These are phyloP conservation scores for Fistularia commersonii DNA, from an alignment of 2,797 vertebrate genomes.

Conservation along the genomic window DNA sequence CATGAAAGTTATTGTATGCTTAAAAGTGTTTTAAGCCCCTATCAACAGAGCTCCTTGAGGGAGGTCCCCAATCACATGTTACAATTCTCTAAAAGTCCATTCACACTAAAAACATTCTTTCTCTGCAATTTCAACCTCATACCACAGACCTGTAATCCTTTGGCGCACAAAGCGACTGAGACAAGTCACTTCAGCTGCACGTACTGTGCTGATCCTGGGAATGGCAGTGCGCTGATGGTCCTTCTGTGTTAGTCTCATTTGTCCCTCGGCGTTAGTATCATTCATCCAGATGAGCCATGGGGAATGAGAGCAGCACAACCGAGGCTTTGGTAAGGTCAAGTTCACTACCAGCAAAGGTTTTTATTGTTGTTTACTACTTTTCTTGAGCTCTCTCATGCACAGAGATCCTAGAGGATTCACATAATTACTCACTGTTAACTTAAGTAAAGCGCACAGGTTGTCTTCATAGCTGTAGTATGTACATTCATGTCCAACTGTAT, in stretches of 20 bases:
- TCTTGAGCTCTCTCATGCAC: conserved; percentile 6
- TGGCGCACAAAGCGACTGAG: conserved; percentile 20
- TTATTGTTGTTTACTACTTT: conserved; percentile 11
- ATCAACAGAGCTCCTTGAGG: conserved; percentile 12
- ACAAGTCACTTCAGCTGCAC: conserved; percentile 10
- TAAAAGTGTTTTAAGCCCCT: conserved; percentile 14
- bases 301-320: conserved; percentile 77
- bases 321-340: conserved; percentile 71
- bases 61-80: conserved; percentile 30
- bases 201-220: conserved; percentile 9
- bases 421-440: conserved; percentile 27
- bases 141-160: conserved; percentile 59
- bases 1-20: background rate
- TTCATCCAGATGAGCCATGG: conserved; percentile 68
- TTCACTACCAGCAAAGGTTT: conserved; percentile 9
- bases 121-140: conserved; percentile 30
- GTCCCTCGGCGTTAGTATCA: background rate
- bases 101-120: conserved; percentile 18
- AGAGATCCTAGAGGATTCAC: conserved; percentile 26
- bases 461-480: conserved; percentile 2
- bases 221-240: conserved; percentile 37
- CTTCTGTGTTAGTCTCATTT: conserved; percentile 29
- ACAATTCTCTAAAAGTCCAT: conserved; percentile 53
- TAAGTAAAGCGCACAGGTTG: conserved; percentile 3
- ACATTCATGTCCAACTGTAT: background rate